Evolutionary conservation across 1,140 invertebrate genomes (phyloP).

Genomic region (Calliopsis andreniformis): DNA sequence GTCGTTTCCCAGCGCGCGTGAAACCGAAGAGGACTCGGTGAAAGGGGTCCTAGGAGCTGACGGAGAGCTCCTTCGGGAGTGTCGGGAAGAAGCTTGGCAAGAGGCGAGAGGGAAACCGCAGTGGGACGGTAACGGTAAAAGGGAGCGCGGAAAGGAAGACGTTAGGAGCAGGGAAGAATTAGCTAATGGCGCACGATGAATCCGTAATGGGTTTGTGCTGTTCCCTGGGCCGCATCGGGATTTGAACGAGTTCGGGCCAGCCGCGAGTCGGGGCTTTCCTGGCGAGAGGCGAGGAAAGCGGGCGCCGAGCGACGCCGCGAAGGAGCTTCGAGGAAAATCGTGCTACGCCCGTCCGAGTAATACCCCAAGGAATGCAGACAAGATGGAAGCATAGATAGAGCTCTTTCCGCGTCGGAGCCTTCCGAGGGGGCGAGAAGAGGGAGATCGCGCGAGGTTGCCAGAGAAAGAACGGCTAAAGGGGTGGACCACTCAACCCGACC

Average conservation of each 20-base stretch:
- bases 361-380: constrained; percentile 80
- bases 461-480: constrained; percentile 60
- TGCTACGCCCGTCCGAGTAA: constrained; percentile 70
- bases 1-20: constrained; percentile 13
- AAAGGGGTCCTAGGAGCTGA: constrained; percentile 52
- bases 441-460: neutral
- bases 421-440: neutral
- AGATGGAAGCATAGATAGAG: constrained; percentile 79
- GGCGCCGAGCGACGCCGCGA: constrained; percentile 42
- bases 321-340: constrained; percentile 58
- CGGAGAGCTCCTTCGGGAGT: constrained; percentile 56
- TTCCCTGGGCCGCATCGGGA: constrained; percentile 77
- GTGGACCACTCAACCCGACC: constrained; percentile 50
- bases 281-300: constrained; percentile 36
- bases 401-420: constrained; percentile 48
- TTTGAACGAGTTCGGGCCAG: constrained; percentile 71
- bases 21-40: constrained; percentile 45
- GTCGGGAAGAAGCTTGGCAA: constrained; percentile 33
- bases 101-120: constrained; percentile 40
- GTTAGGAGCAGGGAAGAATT: constrained; percentile 78
- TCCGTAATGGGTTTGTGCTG: constrained; percentile 81
- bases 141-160: constrained; percentile 74
- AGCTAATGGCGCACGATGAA: constrained; percentile 82
- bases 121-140: constrained; percentile 57
- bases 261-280: constrained; percentile 40